phyloP scores from a whole-genome alignment of 2,888 invertebrate species.

The Campaea margaritaria region DNA sequence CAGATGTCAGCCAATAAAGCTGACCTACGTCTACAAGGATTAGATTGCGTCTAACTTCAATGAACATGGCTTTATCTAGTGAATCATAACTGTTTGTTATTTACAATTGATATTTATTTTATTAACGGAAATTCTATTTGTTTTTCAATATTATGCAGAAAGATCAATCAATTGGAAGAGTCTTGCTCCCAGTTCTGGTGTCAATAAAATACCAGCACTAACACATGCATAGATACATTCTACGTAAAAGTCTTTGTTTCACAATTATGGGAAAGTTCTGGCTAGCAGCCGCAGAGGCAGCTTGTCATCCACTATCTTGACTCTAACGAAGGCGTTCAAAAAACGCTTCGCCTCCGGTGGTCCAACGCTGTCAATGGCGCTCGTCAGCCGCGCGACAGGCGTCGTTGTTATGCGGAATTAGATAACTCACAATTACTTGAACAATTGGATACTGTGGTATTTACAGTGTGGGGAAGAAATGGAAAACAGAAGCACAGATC shows the following conservation, averaged over 20 bases:
- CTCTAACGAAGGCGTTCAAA: constrained; percentile 76
- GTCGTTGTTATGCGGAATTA: constrained; percentile 48
- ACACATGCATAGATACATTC: not conserved
- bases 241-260: constrained; percentile 6
- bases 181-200: too few relatives aligned
- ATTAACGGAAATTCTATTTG: constrained; percentile 9
- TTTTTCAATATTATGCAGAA: not conserved
- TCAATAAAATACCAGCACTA: too few relatives aligned
- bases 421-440: constrained; percentile 35
- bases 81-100: constrained; percentile 41
- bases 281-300: constrained; percentile 44
- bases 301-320: constrained; percentile 65
- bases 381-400: constrained; percentile 45
- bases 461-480: not conserved
- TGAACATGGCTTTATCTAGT: constrained; percentile 41
- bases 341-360: constrained; percentile 76
- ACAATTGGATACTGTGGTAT: constrained; percentile 26
- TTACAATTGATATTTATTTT: constrained; percentile 9
- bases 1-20: constrained; percentile 70
- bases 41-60: constrained; percentile 60
- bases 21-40: constrained; percentile 78
- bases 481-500: not conserved
- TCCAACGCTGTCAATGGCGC: constrained; percentile 60
- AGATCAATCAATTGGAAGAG: not conserved
- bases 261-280: constrained; percentile 41